Evolutionary conservation across 2,113 vertebrate species (phyloP), one percentile per base, ranked within the genome.

Genomic region (Myocastor coypus): DNA sequence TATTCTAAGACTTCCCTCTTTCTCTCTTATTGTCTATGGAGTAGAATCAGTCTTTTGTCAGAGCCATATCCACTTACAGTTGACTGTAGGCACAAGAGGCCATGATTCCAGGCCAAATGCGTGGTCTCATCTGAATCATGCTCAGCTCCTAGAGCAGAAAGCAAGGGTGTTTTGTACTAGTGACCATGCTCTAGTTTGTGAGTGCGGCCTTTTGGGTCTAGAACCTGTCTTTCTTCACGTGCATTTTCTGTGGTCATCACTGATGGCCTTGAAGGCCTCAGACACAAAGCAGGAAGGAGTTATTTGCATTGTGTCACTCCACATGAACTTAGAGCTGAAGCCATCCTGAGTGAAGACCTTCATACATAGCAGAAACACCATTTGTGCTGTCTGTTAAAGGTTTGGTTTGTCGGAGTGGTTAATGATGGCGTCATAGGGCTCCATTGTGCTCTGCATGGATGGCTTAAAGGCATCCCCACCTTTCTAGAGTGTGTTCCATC

Each of bases 401-500:
- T 66, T 80, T 69, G 82, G 83, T 50, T 80, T 96, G 92, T 69
- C 22, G 61, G 77, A 84, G 92, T 61, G 83, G 64, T 90, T 90
- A 87, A 61, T 46, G 46, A 46, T 92, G 57, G 0, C 80, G 37
- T 95, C 63, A 30, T 40, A 32, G 52, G 40, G 82, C 34, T 81
- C 2, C 83, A 22, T 42, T 63, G 28, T 83, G 68, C 37, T 52
- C 22, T 64, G n/a, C 32, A 4, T 73, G 32, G 64, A 66, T 57
- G 28, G 26, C 77, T 82, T 84, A 40, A 81, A 92, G 42, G 22
- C 34, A 26, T 37, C 83, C 37, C 61, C 80, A 59, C 24, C 8
- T 22, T 81, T 34, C 22, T 37, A 52, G 24, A 40, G 52, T 61
- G 1, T 71, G 66, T 63, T 78, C 52, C 3, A n/a, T 7, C 57